Base-by-base conservation (phyloP, 2,797 vertebrate species). In the Iguana delicatissima region DNA sequence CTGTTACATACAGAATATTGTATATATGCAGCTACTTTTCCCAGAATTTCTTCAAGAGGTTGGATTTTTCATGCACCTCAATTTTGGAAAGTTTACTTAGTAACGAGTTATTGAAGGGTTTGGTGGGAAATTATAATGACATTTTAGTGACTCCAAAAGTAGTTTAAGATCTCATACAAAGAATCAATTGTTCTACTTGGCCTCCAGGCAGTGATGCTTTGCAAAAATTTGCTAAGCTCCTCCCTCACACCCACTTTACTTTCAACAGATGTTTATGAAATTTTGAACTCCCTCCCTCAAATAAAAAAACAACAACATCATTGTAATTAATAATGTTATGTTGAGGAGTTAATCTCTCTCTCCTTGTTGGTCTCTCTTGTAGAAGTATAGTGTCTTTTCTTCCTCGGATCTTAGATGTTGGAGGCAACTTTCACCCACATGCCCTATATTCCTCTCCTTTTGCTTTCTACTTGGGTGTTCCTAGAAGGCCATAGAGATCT, bases 81-180 rank as follows among this genome's bases (percentile, higher is more conserved):
- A 81, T 85, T 89, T 38, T 91, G 89, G 89, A 80, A 73, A 81
- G 86, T 92, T 93, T 92, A 93, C 88, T 74, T 92, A 81, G 46
- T 89, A 94, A 95, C 2, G 29, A 90, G 81, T 59, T 93, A 93
- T 85, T 91, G 92, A 94, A 94, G 84, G 80, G 69, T 72, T 92
- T 2, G 38, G 46, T 38, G 6, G 6, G 16, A 95, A 94, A 90
- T 14, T 87, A 73, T 20, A 5, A 92, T 93, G 91, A 77, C 93
- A 87, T 59, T 57, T 92, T 92, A 91, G 90, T 93, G 92, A 92
- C n/a, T 89, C 92, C 6, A 91, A 4, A 90, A 91, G 67, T 87
- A 89, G 91, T 80, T 86, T 89, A n/a, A 38, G 16, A 82, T 90
- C 76, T 92, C 62, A 86, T 59, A 64, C 81, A 83, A 20, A 10